A percentile compares a stretch with the other conserved stretches of the same genome.
These are phyloP conservation scores for Congeria kusceri DNA, from an alignment of 2,888 invertebrate genomes.

Conservation along the genomic window DNA sequence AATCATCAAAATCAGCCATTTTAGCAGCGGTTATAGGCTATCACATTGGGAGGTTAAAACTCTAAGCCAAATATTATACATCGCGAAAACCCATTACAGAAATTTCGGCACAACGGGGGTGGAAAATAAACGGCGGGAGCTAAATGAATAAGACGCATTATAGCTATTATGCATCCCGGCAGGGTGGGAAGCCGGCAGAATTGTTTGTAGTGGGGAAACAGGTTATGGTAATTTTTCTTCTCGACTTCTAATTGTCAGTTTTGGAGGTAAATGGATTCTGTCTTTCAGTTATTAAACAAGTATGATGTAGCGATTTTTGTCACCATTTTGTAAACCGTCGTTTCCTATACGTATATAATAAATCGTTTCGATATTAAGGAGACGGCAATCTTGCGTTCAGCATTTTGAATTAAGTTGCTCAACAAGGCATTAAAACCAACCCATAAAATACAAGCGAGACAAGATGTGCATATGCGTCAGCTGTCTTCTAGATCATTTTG, in stretches of 20 bases:
- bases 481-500: too few relatives aligned
- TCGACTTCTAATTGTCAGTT: conserved; percentile 32
- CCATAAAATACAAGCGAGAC: too few relatives aligned
- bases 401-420: too few relatives aligned
- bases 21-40: conserved; percentile 29
- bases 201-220: conserved; percentile 62
- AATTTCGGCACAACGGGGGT: conserved; percentile 33
- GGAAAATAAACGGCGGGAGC: conserved; percentile 24
- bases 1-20: conserved; percentile 52
- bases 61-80: conserved; percentile 30
- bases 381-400: too few relatives aligned
- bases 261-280: conserved; percentile 48
- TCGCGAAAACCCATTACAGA: conserved; percentile 47
- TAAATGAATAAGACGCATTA: conserved; percentile 56
- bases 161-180: conserved; percentile 40
- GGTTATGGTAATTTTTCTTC: conserved; percentile 51
- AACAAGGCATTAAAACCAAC: too few relatives aligned
- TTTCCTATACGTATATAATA: too few relatives aligned
- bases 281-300: neutral
- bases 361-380: too few relatives aligned
- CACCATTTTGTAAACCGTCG: too few relatives aligned
- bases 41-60: conserved; percentile 51
- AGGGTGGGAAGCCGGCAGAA: conserved; percentile 39
- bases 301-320: too few relatives aligned
- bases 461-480: too few relatives aligned